Conservation (phyloP, 2,888 invertebrate genomes). For the Dyspetes luteomarginatus region DNA sequence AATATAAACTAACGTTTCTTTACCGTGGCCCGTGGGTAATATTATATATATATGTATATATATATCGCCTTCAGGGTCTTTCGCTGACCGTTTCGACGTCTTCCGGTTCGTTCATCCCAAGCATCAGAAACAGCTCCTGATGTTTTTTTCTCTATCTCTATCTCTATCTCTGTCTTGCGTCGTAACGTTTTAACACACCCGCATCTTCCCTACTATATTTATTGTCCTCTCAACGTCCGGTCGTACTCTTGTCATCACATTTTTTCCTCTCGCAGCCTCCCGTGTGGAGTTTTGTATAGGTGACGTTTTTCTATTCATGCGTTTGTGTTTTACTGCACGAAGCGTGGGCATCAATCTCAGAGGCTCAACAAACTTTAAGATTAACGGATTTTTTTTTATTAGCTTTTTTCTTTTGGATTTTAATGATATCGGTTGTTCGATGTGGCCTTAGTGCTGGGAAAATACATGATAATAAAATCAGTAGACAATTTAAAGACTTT, state of each 20-base stretch:
- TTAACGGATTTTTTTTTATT: slow-evolving; percentile 16
- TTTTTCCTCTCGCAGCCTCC: slow-evolving; percentile 10
- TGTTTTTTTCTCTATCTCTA: slow-evolving; percentile 41
- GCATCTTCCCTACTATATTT: slow-evolving; percentile 59
- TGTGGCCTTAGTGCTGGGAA: neutral
- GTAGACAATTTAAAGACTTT: too few species aligned
- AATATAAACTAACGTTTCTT: slow-evolving; percentile 62
- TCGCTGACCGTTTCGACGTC: slow-evolving; percentile 54
- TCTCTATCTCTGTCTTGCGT: slow-evolving; percentile 27
- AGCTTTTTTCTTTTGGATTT: neutral
- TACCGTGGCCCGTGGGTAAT: slow-evolving; percentile 50
- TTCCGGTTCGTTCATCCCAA: slow-evolving; percentile 62
- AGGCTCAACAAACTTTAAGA: slow-evolving; percentile 25
- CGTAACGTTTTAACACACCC: slow-evolving; percentile 53
- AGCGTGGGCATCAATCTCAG: slow-evolving; percentile 12
- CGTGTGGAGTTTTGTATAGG: slow-evolving; percentile 5
- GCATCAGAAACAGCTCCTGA: slow-evolving; percentile 41
- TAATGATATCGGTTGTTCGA: neutral
- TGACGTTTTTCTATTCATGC: neutral
- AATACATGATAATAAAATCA: too few species aligned
- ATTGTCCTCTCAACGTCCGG: slow-evolving; percentile 54
- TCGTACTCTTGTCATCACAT: slow-evolving; percentile 37
- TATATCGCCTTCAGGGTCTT: slow-evolving; percentile 48
- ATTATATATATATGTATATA: slow-evolving; percentile 17
- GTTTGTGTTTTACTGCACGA: slow-evolving; percentile 10